phyloP scores from a whole-genome alignment of 2,797 vertebrate species.

The Enteromius anoplus region DNA sequence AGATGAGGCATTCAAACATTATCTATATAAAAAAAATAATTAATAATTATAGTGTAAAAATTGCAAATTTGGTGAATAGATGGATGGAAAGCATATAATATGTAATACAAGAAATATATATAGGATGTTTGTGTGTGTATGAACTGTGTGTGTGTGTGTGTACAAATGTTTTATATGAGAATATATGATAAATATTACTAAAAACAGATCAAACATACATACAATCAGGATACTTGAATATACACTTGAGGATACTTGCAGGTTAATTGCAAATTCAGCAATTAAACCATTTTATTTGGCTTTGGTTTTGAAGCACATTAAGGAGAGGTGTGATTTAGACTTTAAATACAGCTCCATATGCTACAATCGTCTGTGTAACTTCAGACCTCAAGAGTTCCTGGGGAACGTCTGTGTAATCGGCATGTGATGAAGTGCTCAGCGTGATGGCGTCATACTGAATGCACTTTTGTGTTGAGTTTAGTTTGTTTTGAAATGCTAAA shows the following conservation, averaged over 20 bases:
- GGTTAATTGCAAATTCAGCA: neutral
- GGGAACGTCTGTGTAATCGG: neutral
- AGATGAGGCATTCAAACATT: neutral
- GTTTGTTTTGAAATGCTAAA: neutral
- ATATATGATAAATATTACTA: no score
- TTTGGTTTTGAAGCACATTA: neutral
- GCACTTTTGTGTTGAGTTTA: neutral
- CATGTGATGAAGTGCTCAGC: neutral
- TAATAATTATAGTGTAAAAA: neutral
- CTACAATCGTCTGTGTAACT: conserved; percentile 6
- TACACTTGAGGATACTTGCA: neutral
- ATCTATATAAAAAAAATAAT: neutral
- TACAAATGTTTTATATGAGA: neutral
- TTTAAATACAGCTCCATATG: neutral
- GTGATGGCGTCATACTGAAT: neutral
- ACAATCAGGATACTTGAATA: no score
- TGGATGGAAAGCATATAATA: no score
- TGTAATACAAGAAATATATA: no score
- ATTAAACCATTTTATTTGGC: neutral
- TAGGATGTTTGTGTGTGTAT: no score
- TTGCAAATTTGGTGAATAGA: no score
- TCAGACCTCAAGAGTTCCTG: neutral
- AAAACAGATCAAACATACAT: no score
- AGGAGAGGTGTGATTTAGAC: neutral
- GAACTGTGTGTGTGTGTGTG: no score